Conservation (phyloP, 2,113 vertebrate species). For the Ctenomys sociabilis region DNA sequence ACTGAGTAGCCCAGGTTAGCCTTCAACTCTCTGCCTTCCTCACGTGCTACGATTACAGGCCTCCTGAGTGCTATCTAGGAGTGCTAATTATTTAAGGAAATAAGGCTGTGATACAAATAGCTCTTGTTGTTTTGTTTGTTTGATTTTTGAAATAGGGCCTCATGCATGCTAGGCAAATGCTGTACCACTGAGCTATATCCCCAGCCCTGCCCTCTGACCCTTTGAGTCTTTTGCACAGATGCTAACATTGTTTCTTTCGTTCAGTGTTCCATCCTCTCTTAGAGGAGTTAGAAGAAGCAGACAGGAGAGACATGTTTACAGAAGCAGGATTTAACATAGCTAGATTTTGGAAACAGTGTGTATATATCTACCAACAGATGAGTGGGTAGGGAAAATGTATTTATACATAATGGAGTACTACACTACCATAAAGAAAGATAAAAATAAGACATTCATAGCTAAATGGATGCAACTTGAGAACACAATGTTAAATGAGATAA, state of each 20-base stretch:
- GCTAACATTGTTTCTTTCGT: neutral
- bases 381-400: neutral
- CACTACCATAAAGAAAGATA: neutral
- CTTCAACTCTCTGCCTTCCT: neutral
- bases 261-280: neutral
- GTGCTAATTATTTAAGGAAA: neutral
- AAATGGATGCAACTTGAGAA: neutral
- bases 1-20: neutral
- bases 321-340: neutral
- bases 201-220: neutral
- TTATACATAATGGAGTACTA: neutral
- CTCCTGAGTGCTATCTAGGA: neutral
- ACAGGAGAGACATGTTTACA: neutral
- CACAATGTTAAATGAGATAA: neutral
- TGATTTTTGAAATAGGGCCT: neutral
- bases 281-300: neutral
- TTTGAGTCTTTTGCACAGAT: neutral
- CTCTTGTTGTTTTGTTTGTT: neutral
- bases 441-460: neutral
- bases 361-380: neutral
- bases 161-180: neutral
- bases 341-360: neutral
- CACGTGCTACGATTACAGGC: neutral
- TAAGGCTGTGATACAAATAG: neutral
- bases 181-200: neutral